A percentile compares a stretch with the other conserved stretches of the same genome.
Evolutionary conservation across 1,140 invertebrate genomes (phyloP).

Genomic region (Drosophila auraria): DNA sequence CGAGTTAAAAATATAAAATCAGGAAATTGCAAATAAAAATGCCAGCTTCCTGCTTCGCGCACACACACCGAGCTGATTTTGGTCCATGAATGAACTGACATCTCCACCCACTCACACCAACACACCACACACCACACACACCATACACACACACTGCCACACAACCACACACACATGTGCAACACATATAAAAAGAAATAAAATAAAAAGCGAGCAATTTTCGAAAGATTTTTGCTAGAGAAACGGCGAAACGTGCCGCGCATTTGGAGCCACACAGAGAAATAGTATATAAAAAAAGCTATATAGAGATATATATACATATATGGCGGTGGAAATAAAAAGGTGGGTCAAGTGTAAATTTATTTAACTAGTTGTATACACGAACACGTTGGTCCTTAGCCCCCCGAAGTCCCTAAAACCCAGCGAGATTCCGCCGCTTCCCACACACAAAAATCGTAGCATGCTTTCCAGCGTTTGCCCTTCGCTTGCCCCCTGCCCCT

Average conservation of each 20-base stretch:
- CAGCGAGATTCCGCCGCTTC: slow-evolving; percentile 28
- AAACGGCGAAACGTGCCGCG: slow-evolving; percentile 71
- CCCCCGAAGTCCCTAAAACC: background rate
- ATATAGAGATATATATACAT: slow-evolving; percentile 15
- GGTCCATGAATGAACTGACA: slow-evolving; percentile 77
- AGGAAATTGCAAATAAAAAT: slow-evolving; percentile 42
- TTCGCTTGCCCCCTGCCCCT: slow-evolving; percentile 40
- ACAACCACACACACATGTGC: slow-evolving; percentile 34
- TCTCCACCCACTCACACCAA: slow-evolving; percentile 31
- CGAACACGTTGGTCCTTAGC: slow-evolving; percentile 34
- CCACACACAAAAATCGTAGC: slow-evolving; percentile 56
- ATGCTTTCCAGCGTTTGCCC: slow-evolving; percentile 69
- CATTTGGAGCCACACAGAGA: slow-evolving; percentile 49
- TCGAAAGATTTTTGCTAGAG: slow-evolving; percentile 63
- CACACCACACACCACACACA: slow-evolving; percentile 15
- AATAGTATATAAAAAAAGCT: slow-evolving; percentile 21
- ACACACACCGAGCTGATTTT: slow-evolving; percentile 47
- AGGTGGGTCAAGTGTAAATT: slow-evolving; percentile 82
- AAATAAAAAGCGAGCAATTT: slow-evolving; percentile 58
- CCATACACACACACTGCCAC: slow-evolving; percentile 21
- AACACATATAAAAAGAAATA: slow-evolving; percentile 55
- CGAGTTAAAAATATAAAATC: slow-evolving; percentile 17
- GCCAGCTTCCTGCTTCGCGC: slow-evolving; percentile 35
- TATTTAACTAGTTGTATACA: slow-evolving; percentile 79
- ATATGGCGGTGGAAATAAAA: slow-evolving; percentile 50